Conservation (phyloP, 2,797 vertebrate genomes). For the Carduelis carduelis region DNA sequence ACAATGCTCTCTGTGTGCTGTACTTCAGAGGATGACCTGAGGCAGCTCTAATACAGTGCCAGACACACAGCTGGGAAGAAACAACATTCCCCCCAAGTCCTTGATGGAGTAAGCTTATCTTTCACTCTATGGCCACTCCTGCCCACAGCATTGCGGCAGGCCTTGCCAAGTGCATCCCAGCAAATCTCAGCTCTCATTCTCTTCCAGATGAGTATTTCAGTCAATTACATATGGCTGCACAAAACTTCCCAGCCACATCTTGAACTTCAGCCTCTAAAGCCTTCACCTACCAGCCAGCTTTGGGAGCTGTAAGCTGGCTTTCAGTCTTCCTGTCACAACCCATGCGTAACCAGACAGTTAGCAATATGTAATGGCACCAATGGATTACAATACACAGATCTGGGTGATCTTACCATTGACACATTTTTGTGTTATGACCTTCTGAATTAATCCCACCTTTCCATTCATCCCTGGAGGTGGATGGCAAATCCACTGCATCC, state of each 20-base stretch:
- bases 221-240: neutral
- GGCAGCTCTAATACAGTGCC: neutral
- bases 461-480: neutral
- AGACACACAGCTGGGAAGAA: neutral
- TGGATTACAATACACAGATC: neutral
- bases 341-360: neutral
- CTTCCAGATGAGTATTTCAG: neutral
- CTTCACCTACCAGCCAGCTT: neutral
- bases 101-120: neutral
- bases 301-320: neutral
- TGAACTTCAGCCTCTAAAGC: neutral
- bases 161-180: neutral
- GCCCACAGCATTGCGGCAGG: neutral
- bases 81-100: too few species aligned
- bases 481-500: neutral
- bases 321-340: neutral
- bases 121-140: neutral
- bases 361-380: neutral
- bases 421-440: neutral
- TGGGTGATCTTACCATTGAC: neutral
- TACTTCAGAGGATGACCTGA: neutral
- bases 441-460: neutral
- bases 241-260: neutral
- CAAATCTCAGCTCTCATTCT: neutral
- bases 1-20: neutral